A percentile compares a stretch with the other conserved stretches of the same genome.
These are phyloP conservation scores for Drosophila serrata DNA, from an alignment of 1,140 invertebrate genomes.

Conservation along the genomic window DNA sequence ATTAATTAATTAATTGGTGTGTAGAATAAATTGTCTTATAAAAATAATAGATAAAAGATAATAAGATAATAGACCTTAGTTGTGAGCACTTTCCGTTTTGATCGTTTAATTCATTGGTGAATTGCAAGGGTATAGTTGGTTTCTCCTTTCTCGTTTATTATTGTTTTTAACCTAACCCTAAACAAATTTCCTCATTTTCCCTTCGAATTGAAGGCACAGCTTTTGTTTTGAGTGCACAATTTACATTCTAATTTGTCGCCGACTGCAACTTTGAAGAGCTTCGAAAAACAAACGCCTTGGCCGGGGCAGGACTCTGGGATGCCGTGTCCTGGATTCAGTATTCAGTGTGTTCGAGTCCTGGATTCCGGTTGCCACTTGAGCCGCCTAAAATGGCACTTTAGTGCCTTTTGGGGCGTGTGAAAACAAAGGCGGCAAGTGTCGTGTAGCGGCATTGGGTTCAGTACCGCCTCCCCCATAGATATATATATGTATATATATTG, in stretches of 20 bases:
- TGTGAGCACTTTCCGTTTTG: too few relatives aligned
- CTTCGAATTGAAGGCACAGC: neutral
- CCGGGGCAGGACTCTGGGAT: constrained; percentile 3
- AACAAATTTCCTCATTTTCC: too few relatives aligned
- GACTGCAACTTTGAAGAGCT: constrained; percentile 75
- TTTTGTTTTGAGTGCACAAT: constrained; percentile 21
- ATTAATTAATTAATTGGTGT: too few relatives aligned
- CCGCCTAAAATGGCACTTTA: constrained; percentile 84
- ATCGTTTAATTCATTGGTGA: too few relatives aligned
- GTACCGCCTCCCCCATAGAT: constrained; percentile 15
- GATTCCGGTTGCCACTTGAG: constrained; percentile 69
- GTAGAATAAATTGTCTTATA: too few relatives aligned
- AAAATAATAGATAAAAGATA: too few relatives aligned
- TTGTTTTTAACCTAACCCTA: too few relatives aligned
- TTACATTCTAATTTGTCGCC: constrained; percentile 81
- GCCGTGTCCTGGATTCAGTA: constrained; percentile 7
- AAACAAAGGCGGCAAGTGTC: constrained; percentile 81
- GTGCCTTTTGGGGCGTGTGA: constrained; percentile 83
- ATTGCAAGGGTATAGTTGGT: too few relatives aligned
- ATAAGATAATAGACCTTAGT: too few relatives aligned
- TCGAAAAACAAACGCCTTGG: constrained; percentile 9
- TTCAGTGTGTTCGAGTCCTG: constrained; percentile 18
- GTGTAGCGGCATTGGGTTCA: constrained; percentile 68
- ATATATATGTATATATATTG: neutral
- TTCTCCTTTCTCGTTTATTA: too few relatives aligned